Evolutionary conservation across 2,113 vertebrate genomes (phyloP), one percentile per base, ranked within the genome.

Genomic region (Otis tarda): DNA sequence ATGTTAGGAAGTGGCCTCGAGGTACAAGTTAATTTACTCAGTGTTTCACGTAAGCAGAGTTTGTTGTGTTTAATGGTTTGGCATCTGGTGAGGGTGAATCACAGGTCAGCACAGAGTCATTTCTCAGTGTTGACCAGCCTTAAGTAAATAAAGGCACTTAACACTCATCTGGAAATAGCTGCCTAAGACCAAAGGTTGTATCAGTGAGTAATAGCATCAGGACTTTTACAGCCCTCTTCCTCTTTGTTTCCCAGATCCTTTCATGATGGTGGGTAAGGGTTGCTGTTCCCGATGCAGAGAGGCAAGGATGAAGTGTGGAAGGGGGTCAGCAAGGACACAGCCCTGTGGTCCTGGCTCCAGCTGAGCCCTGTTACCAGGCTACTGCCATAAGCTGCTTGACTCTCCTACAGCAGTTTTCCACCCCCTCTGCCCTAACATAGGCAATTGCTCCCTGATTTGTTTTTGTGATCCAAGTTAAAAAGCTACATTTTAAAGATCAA

Each of bases 251-350:
- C 18, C 14, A 52, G 52, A 77, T 24, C 25, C 39, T 9, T 61
- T 78, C 1, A 0, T 2, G 4, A 12, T 14, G 31, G n/a, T 41
- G 31, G 16, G 27, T 57, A 15, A 52, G n/a, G 16, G 13, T 35
- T 89, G 63, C 37, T 45, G 13, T 70, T 16, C 50, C 12, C 17
- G 17, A 0, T 12, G 35, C 17, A 50, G 16, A 60, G 55, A 83
- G 13, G 6, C 0, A 1, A 37, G 33, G 35, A 47, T 1, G 4
- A 35, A 41, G 28, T 3, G 0, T 0, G 0, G 31, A 41, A 55
- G 28, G 28, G 30, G 30, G 55, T 64, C 50, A 56, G 21, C 1
- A 4, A 69, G 37, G 69, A 24, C 56, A 22, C 1, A 2, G 16
- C 24, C 18, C 33, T 39, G 25, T 1, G 1, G 7, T 49, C 53